These are phyloP conservation scores for Cyphomyrus plagiostoma DNA, from an alignment of 2,113 vertebrate genomes.

Conservation along the genomic window DNA sequence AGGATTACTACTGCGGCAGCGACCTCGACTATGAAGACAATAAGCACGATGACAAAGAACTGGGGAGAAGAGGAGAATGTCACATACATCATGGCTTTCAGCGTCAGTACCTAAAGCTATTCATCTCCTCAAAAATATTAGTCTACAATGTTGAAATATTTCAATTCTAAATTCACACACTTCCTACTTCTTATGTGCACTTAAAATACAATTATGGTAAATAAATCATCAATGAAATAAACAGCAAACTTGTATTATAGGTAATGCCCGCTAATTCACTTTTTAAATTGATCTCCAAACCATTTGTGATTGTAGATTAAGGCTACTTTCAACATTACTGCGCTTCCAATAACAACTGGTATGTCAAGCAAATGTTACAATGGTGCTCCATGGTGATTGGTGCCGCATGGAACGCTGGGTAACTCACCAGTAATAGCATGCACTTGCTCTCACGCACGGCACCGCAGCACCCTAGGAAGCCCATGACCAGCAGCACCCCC, in stretches of 20 bases:
- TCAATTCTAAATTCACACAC: background rate
- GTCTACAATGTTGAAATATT: background rate
- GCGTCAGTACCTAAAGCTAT: background rate
- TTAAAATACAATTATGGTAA: background rate
- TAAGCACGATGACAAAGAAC: slow-evolving; percentile 65
- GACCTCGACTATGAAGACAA: slow-evolving; percentile 63
- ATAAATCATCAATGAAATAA: background rate
- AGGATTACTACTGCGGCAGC: slow-evolving; percentile 56
- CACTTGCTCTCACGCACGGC: slow-evolving; percentile 50
- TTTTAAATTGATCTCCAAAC: background rate
- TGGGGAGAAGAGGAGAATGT: slow-evolving; percentile 28
- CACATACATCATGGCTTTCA: background rate
- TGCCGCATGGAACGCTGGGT: slow-evolving; percentile 1
- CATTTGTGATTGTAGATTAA: background rate
- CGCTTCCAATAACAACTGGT: background rate
- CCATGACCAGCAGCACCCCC: slow-evolving; percentile 42
- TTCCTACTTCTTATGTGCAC: background rate
- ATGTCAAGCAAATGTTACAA: background rate
- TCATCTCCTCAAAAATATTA: background rate
- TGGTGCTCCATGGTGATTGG: background rate
- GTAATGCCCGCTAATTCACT: background rate
- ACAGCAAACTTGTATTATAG: background rate
- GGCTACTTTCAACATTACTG: background rate
- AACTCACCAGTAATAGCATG: slow-evolving; percentile 52
- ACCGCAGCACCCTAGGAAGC: slow-evolving; percentile 57